phyloP scores from a whole-genome alignment of 1,140 invertebrate species.

The Drosophila littoralis region DNA sequence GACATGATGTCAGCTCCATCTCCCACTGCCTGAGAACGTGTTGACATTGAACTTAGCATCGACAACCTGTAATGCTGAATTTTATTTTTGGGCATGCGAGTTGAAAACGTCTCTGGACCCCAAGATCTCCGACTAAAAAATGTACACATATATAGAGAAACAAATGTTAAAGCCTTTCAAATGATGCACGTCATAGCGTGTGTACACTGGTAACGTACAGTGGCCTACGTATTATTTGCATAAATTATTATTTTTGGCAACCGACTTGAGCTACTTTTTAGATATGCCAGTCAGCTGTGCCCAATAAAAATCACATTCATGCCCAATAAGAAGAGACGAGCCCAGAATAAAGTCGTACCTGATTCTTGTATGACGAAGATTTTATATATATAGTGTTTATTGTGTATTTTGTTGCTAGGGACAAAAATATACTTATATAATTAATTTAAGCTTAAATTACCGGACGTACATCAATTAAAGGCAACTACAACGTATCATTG shows the following conservation, averaged over 20 bases:
- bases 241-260: conserved; percentile 23
- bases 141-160: conserved; percentile 2
- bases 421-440: too few relatives aligned
- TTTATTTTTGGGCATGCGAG: conserved; percentile 39
- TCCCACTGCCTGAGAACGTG: conserved; percentile 27
- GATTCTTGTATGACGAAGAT: background rate
- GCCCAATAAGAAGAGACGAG: conserved; percentile 23
- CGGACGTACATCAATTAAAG: too few relatives aligned
- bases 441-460: too few relatives aligned
- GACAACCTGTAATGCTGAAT: conserved; percentile 25
- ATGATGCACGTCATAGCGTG: background rate
- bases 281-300: conserved; percentile 49
- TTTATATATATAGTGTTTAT: background rate
- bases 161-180: background rate
- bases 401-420: background rate
- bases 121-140: background rate
- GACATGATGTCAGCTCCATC: conserved; percentile 64
- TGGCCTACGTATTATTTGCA: conserved; percentile 20
- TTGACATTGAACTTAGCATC: conserved; percentile 53
- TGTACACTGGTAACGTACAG: background rate
- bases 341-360: conserved; percentile 34
- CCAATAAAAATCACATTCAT: conserved; percentile 60
- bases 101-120: conserved; percentile 4
- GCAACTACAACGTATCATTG: conserved; percentile 6
- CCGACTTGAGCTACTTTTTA: conserved; percentile 44